These are phyloP conservation scores for Corydoras maculifer DNA, from an alignment of 2,113 vertebrate genomes.

Conservation along the genomic window DNA sequence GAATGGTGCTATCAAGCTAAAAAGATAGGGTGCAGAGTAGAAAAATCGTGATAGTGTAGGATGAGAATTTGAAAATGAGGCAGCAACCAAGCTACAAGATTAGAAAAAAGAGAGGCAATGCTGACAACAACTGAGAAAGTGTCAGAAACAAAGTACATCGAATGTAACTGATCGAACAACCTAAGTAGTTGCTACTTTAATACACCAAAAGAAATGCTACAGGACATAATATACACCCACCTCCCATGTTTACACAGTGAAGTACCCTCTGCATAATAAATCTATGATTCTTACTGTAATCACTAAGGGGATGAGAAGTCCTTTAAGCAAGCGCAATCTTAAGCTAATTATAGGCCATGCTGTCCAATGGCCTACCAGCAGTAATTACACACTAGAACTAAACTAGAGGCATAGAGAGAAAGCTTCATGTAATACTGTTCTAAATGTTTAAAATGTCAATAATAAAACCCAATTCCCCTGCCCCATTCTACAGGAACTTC, in stretches of 20 bases:
- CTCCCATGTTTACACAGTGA: neutral
- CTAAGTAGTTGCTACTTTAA: neutral
- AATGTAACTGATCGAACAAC: neutral
- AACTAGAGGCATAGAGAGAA: constrained; percentile 9
- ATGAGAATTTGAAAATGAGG: neutral
- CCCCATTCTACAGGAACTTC: too few species aligned
- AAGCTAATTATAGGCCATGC: constrained; percentile 26
- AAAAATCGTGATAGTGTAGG: constrained; percentile 1
- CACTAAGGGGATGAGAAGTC: neutral
- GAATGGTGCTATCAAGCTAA: constrained; percentile 3
- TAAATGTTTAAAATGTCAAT: neutral
- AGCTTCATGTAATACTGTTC: constrained; percentile 27
- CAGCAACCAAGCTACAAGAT: neutral
- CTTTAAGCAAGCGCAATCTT: constrained; percentile 28
- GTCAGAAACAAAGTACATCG: neutral
- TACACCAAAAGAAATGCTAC: neutral
- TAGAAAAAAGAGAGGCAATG: neutral
- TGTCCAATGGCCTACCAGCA: constrained; percentile 22
- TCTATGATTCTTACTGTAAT: constrained; percentile 23
- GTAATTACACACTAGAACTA: constrained; percentile 22
- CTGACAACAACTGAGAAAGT: neutral
- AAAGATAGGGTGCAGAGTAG: neutral
- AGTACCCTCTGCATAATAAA: neutral
- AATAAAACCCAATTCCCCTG: neutral
- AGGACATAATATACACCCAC: neutral